These are phyloP conservation scores for Aphis gossypii DNA, from an alignment of 1,140 invertebrate genomes.

Conservation along the genomic window DNA sequence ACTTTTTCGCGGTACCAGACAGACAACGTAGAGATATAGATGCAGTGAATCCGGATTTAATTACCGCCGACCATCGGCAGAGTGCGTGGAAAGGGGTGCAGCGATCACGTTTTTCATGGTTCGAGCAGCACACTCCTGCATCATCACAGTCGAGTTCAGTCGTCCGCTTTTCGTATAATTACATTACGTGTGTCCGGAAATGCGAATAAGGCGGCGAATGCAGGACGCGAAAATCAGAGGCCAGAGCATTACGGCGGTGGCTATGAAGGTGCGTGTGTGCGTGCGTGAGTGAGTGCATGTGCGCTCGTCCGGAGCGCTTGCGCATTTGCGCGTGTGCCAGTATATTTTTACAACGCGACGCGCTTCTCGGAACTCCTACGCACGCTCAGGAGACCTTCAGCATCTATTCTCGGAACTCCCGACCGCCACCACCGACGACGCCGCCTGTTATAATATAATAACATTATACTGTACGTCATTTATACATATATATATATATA, in stretches of 20 bases:
- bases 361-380: constrained; percentile 56
- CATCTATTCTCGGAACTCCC: constrained; percentile 55
- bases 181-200: not conserved
- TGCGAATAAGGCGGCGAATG: not conserved
- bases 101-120: not conserved
- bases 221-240: not conserved
- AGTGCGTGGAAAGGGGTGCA: too few relatives aligned
- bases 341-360: constrained; percentile 39
- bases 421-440: constrained; percentile 36
- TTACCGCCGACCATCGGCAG: not conserved
- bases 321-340: not conserved
- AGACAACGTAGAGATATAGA: too few relatives aligned
- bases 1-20: too few relatives aligned
- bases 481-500: not conserved
- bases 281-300: not conserved
- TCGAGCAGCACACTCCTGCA: not conserved
- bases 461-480: not conserved
- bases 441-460: constrained; percentile 21
- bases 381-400: constrained; percentile 56
- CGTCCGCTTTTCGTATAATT: not conserved
- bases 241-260: not conserved
- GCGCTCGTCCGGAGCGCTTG: not conserved
- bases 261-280: not conserved
- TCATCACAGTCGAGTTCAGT: not conserved
- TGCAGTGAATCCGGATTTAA: not conserved